Percentiles rank a stretch among this genome's conserved stretches.
phyloP scores from a whole-genome alignment of 2,797 vertebrate species.

The Emys orbicularis region DNA sequence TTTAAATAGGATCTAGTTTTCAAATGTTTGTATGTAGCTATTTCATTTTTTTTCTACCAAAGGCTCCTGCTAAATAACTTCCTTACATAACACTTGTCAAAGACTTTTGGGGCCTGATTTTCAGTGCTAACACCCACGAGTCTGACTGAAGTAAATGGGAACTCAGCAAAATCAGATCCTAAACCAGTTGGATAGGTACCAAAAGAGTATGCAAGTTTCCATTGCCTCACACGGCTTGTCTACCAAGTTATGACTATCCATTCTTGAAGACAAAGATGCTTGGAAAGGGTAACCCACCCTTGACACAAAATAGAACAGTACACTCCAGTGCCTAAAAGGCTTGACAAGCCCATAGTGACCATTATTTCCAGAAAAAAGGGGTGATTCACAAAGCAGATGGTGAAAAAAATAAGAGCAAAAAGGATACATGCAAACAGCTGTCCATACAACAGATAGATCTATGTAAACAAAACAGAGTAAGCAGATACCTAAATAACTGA shows the following conservation, averaged over 20 bases:
- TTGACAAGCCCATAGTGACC: rapidly evolving
- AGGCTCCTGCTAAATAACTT: not conserved
- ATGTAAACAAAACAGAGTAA: not conserved
- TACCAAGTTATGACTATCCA: not conserved
- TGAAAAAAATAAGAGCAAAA: not conserved
- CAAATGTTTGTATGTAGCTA: not conserved
- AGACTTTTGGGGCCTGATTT: not conserved
- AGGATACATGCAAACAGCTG: not conserved
- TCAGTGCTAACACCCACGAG: not conserved
- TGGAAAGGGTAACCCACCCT: not conserved
- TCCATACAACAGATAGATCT: not conserved
- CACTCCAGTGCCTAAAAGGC: rapidly evolving
- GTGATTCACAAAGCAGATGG: not conserved
- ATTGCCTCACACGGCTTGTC: not conserved
- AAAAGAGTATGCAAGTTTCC: not conserved
- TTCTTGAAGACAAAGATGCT: not conserved
- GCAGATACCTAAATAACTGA: not conserved
- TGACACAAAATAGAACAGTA: not conserved
- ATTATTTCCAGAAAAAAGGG: not conserved
- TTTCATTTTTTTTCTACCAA: not conserved
- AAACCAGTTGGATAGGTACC: rapidly evolving
- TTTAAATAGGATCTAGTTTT: not conserved
- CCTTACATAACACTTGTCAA: not conserved
- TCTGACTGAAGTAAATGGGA: not conserved
- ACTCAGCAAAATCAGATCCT: not conserved